Conservation (phyloP, 2,888 invertebrate species). For the Erannis defoliaria region DNA sequence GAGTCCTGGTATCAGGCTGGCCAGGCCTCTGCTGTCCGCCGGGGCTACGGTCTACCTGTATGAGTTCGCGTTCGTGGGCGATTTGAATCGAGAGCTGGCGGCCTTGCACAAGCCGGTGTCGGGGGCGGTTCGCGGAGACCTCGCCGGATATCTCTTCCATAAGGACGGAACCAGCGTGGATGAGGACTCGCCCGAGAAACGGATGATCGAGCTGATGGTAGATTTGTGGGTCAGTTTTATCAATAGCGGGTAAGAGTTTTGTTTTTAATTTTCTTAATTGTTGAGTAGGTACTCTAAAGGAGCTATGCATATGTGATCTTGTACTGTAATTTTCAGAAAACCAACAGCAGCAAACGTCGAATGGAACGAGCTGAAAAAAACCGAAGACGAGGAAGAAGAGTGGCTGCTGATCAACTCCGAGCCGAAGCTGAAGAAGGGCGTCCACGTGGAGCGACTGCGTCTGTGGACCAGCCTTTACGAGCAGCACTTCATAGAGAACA, state of each 20-base stretch:
- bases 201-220: constrained; percentile 56
- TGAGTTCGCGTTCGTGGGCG: constrained; percentile 84
- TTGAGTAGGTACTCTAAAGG: no score
- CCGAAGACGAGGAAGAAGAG: constrained; percentile 54
- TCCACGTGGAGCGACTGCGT: constrained; percentile 61
- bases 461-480: constrained; percentile 71
- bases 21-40: constrained; percentile 59
- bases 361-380: constrained; percentile 57
- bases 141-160: constrained; percentile 82
- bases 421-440: constrained; percentile 48
- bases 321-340: constrained; percentile 53
- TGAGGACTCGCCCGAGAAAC: constrained; percentile 49
- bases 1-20: constrained; percentile 63
- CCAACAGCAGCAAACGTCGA: constrained; percentile 54
- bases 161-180: constrained; percentile 48
- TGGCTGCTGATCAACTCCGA: constrained; percentile 62
- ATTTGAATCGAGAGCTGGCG: constrained; percentile 74
- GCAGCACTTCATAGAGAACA: constrained; percentile 63
- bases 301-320: background rate
- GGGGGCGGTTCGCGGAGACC: constrained; percentile 85
- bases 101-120: constrained; percentile 63
- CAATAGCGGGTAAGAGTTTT: constrained; percentile 82
- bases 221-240: constrained; percentile 80
- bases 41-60: constrained; percentile 84
- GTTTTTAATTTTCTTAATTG: no score